These are phyloP conservation scores for Mechanitis messenoides DNA, from an alignment of 2,888 invertebrate genomes.

Conservation along the genomic window DNA sequence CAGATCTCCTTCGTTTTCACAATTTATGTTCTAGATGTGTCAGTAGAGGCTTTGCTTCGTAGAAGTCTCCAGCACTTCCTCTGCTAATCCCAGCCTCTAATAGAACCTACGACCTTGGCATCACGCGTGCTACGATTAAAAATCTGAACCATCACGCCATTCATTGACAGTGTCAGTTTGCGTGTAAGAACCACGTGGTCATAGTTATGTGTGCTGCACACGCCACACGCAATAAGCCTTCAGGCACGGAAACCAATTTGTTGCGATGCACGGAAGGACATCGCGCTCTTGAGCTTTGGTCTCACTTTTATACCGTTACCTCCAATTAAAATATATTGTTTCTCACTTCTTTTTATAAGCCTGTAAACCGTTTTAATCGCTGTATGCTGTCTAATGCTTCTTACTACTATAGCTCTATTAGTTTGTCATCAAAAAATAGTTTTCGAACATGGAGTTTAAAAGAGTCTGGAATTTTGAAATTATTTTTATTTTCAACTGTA, in stretches of 20 bases:
- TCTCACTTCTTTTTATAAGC: background rate
- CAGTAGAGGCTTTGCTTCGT: constrained; percentile 17
- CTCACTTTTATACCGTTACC: constrained; percentile 7
- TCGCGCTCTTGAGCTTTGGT: constrained; percentile 6
- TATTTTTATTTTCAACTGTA: too few relatives aligned
- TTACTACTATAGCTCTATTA: too few relatives aligned
- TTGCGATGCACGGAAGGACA: constrained; percentile 21
- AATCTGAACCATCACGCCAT: constrained; percentile 57
- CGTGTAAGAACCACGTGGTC: constrained; percentile 62
- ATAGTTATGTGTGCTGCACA: constrained; percentile 44
- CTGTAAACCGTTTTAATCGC: background rate
- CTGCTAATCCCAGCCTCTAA: constrained; percentile 25
- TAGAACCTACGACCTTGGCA: constrained; percentile 38
- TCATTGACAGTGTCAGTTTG: constrained; percentile 65
- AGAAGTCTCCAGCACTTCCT: background rate
- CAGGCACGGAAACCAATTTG: constrained; percentile 37
- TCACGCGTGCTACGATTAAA: constrained; percentile 34
- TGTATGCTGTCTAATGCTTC: too few relatives aligned
- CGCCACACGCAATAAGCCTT: constrained; percentile 48
- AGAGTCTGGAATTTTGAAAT: too few relatives aligned
- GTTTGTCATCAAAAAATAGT: too few relatives aligned
- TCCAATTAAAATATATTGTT: background rate
- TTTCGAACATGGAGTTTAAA: too few relatives aligned
- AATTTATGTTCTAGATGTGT: background rate
- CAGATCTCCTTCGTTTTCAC: too few relatives aligned